Evolutionary conservation across 2,113 vertebrate species (phyloP).

Genomic region (Clinocottus analis): DNA sequence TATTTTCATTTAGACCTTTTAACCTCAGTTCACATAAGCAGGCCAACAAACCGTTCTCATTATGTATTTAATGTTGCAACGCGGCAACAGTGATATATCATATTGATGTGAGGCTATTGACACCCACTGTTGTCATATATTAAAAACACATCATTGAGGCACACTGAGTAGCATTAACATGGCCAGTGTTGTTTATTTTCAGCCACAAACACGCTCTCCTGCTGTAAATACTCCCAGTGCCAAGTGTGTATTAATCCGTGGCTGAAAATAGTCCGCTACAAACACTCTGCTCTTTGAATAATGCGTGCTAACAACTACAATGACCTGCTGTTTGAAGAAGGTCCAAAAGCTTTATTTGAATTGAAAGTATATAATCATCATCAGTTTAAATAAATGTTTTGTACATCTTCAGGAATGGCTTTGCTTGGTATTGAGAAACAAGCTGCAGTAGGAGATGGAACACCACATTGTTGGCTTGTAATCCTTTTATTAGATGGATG

Average conservation of each 20-base stretch:
- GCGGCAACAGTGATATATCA: neutral
- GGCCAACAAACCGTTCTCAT: neutral
- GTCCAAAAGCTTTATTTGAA: neutral
- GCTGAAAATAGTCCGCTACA: neutral
- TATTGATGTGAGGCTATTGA: neutral
- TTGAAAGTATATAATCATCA: neutral
- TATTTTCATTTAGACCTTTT: neutral
- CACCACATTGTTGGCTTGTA: neutral
- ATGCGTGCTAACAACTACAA: neutral
- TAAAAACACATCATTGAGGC: neutral
- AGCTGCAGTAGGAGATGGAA: neutral
- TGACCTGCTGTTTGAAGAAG: neutral
- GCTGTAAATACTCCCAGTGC: neutral
- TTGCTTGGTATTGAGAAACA: neutral
- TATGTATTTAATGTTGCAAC: neutral
- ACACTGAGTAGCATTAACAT: neutral
- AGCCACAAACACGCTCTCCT: neutral
- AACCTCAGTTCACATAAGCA: neutral
- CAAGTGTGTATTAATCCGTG: neutral
- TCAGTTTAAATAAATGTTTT: neutral
- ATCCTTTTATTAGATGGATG: neutral
- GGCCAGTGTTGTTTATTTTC: constrained; percentile 1
- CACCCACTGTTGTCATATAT: constrained; percentile 1
- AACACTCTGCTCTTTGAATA: neutral
- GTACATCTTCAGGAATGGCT: neutral